A percentile compares a stretch with the other conserved stretches of the same genome.
Conservation (phyloP, 2,113 vertebrate species). For the Suricata suricatta region DNA sequence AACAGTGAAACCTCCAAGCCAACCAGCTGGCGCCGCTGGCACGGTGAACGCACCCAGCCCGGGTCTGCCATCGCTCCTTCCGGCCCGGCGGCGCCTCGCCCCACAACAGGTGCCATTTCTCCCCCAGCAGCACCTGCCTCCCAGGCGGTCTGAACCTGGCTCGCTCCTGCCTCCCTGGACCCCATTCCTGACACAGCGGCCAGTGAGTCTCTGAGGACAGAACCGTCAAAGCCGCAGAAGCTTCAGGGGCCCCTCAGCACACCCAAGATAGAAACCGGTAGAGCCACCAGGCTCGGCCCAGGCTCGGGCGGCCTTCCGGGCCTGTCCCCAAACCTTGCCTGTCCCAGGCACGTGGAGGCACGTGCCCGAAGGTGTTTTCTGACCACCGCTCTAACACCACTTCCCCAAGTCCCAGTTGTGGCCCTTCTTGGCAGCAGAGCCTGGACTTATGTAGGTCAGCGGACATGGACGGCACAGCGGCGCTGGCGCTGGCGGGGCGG, state of each 20-base stretch:
- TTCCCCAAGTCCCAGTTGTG: neutral
- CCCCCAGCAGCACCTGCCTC: neutral
- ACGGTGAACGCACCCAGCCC: too few relatives aligned
- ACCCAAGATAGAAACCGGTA: neutral
- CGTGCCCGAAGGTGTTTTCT: neutral
- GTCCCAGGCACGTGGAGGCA: neutral
- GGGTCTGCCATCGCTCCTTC: neutral
- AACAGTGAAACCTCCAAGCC: neutral
- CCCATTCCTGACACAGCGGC: neutral
- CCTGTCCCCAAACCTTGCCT: neutral
- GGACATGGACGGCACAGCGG: rapidly evolving
- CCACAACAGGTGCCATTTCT: neutral
- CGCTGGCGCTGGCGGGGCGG: neutral
- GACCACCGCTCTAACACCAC: neutral
- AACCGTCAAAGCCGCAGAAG: too few relatives aligned
- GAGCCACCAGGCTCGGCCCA: neutral
- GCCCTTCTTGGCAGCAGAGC: neutral
- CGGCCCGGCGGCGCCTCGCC: neutral
- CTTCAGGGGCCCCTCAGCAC: rapidly evolving
- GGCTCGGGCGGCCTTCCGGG: neutral
- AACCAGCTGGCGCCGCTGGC: neutral
- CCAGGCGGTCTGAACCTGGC: neutral
- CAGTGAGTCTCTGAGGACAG: neutral
- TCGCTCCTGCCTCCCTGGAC: neutral
- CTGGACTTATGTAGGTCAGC: too few relatives aligned